Base-by-base conservation (phyloP, 1,140 invertebrate genomes). In the Tetragnatha versicolor region DNA sequence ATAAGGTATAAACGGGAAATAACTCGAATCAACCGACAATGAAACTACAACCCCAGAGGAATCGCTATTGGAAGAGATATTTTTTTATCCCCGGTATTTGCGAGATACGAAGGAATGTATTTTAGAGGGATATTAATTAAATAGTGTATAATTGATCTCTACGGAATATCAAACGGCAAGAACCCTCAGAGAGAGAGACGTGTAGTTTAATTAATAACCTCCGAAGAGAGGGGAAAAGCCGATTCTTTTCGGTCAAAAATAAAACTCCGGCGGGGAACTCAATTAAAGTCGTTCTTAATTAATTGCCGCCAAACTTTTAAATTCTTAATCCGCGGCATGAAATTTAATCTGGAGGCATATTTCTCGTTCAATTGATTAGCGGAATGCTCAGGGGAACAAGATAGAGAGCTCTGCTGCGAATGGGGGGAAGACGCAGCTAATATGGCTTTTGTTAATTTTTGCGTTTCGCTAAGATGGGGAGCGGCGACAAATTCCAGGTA, bases 151-250 rank as follows among this genome's bases (percentile, higher is more conserved):
- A 58, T 58, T 58, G 27, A 33, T 58, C 55, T 31, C 55, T 5
- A 31, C 14, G 55, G 55, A 58, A 58, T n/a, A 58, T 58, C 31
- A 20, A 31, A 58, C 29, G n/a, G 20, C 2, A 42, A n/a, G 49
- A 51, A 17, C 55, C n/a, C n/a, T n/a, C n/a, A n/a, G n/a, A 35
- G 55, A 33, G 35, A 58, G 20, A n/a, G 55, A 58, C 31, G 35
- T 58, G 35, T 27, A 33, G 31, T 58, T 58, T 58, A 58, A 58
- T 58, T 58, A 58, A 58, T 58, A 33, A 33, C 35, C 29, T 31
- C 29, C 0, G 29, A 20, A 33, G 35, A 17, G 0, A n/a, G 3
- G 29, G 53, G 53, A 10, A 31, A 31, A n/a, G 6, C 2, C 6
- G 33, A 31, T 7, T 6, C 55, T n/a, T 33, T 58, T 31, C 53